phyloP scores from a whole-genome alignment of 2,113 vertebrate genomes.

The Urocitellus parryii region DNA sequence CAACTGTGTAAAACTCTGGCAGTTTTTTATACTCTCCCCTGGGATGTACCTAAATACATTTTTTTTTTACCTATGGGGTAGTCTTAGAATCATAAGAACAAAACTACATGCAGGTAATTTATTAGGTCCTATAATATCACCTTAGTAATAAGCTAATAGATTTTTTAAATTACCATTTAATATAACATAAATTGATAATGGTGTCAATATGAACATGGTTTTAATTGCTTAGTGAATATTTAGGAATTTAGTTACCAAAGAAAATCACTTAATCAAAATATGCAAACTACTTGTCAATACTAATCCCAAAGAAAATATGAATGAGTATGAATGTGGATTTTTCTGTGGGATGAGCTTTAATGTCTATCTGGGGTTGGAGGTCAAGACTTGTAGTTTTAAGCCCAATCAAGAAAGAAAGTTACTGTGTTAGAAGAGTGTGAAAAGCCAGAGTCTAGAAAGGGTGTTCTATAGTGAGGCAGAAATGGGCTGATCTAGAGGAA shows the following conservation, averaged over 20 bases:
- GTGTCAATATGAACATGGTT: neutral
- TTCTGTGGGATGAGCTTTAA: neutral
- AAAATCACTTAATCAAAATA: slow-evolving; percentile 33
- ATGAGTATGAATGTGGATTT: neutral
- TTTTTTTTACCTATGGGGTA: neutral
- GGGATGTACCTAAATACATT: neutral
- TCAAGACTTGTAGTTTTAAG: neutral
- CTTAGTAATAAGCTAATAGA: neutral
- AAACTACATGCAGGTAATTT: neutral
- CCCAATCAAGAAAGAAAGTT: neutral
- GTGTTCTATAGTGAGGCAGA: neutral
- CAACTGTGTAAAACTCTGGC: neutral
- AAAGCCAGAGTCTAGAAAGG: slow-evolving; percentile 1
- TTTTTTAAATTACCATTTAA: slow-evolving; percentile 16
- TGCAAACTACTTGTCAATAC: neutral
- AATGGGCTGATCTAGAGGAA: neutral
- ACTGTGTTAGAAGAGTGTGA: neutral
- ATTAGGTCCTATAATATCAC: neutral
- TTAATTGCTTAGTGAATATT: neutral
- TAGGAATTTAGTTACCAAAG: neutral
- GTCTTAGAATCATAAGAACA: neutral
- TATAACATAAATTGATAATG: neutral
- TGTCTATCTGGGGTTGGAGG: fast-evolving
- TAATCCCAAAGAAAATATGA: neutral
- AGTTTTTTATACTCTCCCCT: neutral